Evolutionary conservation across 2,888 invertebrate species (phyloP).

Genomic region (Herminia tarsipennalis): DNA sequence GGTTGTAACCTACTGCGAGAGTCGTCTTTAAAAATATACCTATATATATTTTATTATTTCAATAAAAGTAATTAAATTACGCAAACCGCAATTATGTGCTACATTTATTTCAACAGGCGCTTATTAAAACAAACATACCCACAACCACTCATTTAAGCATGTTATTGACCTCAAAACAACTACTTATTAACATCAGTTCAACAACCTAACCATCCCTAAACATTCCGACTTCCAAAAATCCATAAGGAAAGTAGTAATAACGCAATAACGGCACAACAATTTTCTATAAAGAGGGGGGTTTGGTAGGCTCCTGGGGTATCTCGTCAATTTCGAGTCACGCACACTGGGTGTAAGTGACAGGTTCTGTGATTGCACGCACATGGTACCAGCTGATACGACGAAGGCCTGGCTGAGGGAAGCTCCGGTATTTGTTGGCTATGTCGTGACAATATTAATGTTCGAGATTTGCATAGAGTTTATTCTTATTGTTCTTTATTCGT

Average conservation of each 20-base stretch:
- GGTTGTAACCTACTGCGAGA: too few species aligned
- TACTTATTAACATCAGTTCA: too few species aligned
- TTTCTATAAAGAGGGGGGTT: conserved; percentile 41
- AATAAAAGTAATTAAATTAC: too few species aligned
- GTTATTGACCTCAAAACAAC: too few species aligned
- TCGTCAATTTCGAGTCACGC: conserved; percentile 54
- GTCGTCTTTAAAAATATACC: too few species aligned
- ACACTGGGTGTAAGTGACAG: conserved; percentile 46
- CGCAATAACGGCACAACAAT: conserved; percentile 19
- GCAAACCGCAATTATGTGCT: not conserved
- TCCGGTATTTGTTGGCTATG: conserved; percentile 1
- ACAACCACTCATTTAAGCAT: too few species aligned
- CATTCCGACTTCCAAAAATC: not conserved
- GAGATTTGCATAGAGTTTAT: conserved; percentile 5
- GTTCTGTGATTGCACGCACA: conserved; percentile 45
- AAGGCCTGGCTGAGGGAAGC: conserved; percentile 28
- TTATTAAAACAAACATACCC: conserved; percentile 7
- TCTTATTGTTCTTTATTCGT: not conserved
- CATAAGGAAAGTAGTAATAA: conserved; percentile 28
- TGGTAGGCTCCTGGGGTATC: conserved; percentile 40
- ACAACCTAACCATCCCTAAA: not conserved
- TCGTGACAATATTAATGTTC: conserved; percentile 6
- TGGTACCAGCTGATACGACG: conserved; percentile 55
- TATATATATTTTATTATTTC: too few species aligned
- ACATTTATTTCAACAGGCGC: not conserved